phyloP scores from a whole-genome alignment of 2,888 invertebrate genomes.

The Protodeltote pygarga region DNA sequence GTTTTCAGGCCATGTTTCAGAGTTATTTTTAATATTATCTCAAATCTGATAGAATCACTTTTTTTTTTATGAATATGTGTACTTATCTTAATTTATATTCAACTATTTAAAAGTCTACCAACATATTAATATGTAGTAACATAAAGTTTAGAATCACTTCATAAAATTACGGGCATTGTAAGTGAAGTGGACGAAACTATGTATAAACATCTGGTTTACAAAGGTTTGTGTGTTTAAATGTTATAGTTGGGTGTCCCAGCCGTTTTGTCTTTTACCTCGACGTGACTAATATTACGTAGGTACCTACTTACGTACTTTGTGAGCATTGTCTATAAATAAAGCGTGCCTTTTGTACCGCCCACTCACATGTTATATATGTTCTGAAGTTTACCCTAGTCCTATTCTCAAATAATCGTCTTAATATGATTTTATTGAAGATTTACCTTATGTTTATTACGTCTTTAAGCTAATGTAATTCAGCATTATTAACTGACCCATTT shows the following conservation, averaged over 20 bases:
- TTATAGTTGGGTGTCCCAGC: constrained; percentile 29
- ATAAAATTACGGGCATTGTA: constrained; percentile 15
- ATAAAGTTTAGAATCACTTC: constrained; percentile 21
- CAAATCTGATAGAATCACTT: constrained; percentile 24
- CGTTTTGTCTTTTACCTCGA: constrained; percentile 48
- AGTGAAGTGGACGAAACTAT: constrained; percentile 31
- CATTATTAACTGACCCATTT: no score
- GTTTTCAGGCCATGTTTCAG: constrained; percentile 1
- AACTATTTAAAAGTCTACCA: constrained; percentile 15
- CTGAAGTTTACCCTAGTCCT: constrained; percentile 54
- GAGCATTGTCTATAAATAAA: constrained; percentile 57
- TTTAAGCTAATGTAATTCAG: no score
- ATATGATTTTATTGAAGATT: constrained; percentile 24
- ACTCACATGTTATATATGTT: constrained; percentile 51
- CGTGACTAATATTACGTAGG: constrained; percentile 42
- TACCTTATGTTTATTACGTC: constrained; percentile 1
- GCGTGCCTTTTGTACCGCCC: constrained; percentile 55
- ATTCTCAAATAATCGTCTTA: constrained; percentile 48
- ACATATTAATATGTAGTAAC: no score
- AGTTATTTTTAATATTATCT: constrained; percentile 4
- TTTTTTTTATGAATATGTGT: no score
- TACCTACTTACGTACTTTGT: constrained; percentile 35
- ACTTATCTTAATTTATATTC: no score
- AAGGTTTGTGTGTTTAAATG: constrained; percentile 42
- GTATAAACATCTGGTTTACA: constrained; percentile 46